Conservation (phyloP, 2,113 vertebrate species). For the Amazona guildingii region DNA sequence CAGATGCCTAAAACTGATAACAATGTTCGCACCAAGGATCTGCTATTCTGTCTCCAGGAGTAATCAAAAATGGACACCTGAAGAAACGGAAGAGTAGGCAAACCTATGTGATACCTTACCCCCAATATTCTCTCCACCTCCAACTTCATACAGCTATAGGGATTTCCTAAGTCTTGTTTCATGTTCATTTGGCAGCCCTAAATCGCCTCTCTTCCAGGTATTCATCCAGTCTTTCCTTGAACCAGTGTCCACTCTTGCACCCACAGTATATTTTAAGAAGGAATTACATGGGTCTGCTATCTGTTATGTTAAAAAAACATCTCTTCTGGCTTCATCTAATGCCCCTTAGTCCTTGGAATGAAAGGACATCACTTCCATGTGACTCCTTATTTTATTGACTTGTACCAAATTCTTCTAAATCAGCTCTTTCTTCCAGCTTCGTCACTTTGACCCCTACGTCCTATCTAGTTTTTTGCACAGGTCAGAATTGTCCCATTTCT, state of each 20-base stretch:
- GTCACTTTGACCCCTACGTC: not conserved
- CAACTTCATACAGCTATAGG: not conserved
- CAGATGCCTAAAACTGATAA: not conserved
- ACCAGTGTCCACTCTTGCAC: not conserved
- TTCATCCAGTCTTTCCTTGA: not conserved
- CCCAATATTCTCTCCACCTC: not conserved
- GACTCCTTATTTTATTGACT: not conserved
- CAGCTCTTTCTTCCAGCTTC: not conserved
- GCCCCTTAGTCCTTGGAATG: not conserved
- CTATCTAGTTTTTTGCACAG: rapidly evolving
- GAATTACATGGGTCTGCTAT: not conserved
- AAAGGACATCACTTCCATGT: not conserved
- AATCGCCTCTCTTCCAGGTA: not conserved
- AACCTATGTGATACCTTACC: not conserved
- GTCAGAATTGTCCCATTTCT: not conserved
- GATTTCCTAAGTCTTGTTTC: not conserved
- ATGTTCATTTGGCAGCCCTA: not conserved
- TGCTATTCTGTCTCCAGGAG: not conserved
- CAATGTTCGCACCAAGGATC: not conserved
- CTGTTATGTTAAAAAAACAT: not conserved
- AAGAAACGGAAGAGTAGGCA: not conserved
- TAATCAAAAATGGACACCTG: not conserved
- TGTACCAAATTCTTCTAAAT: not conserved
- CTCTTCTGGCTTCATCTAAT: not conserved
- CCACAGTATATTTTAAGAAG: not conserved